Evolutionary conservation across 2,888 invertebrate species (phyloP).

Genomic region (Eristalis arbustorum): DNA sequence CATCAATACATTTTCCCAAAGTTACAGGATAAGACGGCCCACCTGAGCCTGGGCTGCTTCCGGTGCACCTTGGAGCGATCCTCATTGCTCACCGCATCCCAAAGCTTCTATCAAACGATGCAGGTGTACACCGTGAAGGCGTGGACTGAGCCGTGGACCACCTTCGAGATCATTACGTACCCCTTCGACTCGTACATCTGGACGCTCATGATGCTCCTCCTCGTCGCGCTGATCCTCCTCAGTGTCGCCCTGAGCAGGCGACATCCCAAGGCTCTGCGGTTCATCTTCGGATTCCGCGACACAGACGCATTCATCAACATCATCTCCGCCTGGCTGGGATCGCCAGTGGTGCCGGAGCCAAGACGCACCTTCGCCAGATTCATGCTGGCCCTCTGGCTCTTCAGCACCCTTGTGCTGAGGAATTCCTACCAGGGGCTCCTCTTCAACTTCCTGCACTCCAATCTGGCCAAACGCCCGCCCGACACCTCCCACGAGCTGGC

Average conservation of each 20-base stretch:
- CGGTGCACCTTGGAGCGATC: slow-evolving; percentile 68
- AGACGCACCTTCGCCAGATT: slow-evolving; percentile 69
- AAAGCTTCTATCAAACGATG: slow-evolving; percentile 72
- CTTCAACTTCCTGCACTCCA: slow-evolving; percentile 68
- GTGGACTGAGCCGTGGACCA: slow-evolving; percentile 59
- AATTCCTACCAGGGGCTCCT: slow-evolving; percentile 70
- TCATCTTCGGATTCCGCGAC: slow-evolving; percentile 31
- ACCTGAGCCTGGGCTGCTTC: slow-evolving; percentile 73
- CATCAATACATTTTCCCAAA: slow-evolving; percentile 3
- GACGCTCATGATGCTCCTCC: slow-evolving; percentile 46
- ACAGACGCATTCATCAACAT: slow-evolving; percentile 14
- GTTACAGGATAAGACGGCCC: slow-evolving; percentile 68
- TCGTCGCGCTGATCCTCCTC: slow-evolving; percentile 14
- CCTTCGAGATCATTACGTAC: slow-evolving; percentile 71
- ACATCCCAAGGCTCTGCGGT: neutral
- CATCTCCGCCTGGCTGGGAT: slow-evolving; percentile 54
- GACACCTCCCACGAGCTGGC: slow-evolving; percentile 58
- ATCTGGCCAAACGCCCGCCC: slow-evolving; percentile 60
- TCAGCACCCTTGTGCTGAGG: slow-evolving; percentile 67
- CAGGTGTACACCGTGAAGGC: slow-evolving; percentile 69
- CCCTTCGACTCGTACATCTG: slow-evolving; percentile 72
- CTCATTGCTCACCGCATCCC: slow-evolving; percentile 70
- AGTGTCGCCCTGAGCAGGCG: slow-evolving; percentile 10
- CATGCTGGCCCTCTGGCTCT: slow-evolving; percentile 62
- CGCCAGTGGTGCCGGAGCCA: slow-evolving; percentile 38